phyloP scores from a whole-genome alignment of 2,888 invertebrate species.

The Nemotelus nigrinus region DNA sequence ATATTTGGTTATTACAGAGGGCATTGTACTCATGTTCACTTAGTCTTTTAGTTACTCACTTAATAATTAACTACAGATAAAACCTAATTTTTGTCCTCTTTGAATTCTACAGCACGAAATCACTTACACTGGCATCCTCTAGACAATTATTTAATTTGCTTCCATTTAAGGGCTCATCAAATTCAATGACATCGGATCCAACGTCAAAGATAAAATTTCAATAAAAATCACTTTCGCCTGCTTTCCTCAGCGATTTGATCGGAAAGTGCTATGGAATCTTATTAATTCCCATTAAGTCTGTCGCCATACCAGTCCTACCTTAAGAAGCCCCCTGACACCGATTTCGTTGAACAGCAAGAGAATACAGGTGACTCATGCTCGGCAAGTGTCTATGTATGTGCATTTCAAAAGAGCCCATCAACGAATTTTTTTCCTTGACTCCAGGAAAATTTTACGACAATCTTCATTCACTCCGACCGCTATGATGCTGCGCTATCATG shows the following conservation, averaged over 20 bases:
- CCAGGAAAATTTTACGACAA: slow-evolving; percentile 19
- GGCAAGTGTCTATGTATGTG: neutral
- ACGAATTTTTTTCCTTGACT: neutral
- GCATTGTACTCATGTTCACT: no score
- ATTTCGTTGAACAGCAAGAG: neutral
- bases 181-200: slow-evolving; percentile 31
- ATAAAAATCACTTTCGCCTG: slow-evolving; percentile 33
- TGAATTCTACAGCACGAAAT: no score
- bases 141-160: neutral
- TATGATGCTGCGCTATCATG: slow-evolving; percentile 15
- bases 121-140: no score
- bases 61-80: no score
- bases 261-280: slow-evolving; percentile 18
- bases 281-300: slow-evolving; percentile 33
- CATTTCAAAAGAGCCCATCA: slow-evolving; percentile 1
- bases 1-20: no score
- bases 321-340: neutral
- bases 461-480: slow-evolving; percentile 11
- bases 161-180: slow-evolving; percentile 22
- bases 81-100: no score
- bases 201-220: slow-evolving; percentile 25
- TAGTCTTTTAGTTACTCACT: no score
- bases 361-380: slow-evolving; percentile 17
- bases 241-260: slow-evolving; percentile 36
- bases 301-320: slow-evolving; percentile 1